Conservation (phyloP, 2,113 vertebrate species). For the Jaculus jaculus region DNA sequence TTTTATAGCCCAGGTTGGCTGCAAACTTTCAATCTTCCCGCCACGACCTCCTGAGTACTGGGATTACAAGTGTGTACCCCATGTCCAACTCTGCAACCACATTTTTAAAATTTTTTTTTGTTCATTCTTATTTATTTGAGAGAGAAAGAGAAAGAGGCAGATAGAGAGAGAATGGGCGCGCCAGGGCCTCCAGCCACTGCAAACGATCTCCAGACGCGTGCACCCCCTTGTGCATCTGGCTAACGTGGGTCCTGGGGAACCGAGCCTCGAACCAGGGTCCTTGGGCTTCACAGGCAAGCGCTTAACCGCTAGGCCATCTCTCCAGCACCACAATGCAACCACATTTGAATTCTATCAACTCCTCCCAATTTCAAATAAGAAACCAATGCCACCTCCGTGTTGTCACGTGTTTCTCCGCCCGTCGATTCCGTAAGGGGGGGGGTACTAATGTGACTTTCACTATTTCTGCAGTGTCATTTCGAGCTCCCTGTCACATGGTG, state of each 20-base stretch:
- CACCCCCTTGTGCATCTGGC: too few species aligned
- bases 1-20: neutral
- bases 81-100: neutral
- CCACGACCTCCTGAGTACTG: neutral
- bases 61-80: neutral
- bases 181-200: too few species aligned
- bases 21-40: neutral
- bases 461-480: slow-evolving; percentile 89
- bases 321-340: too few species aligned
- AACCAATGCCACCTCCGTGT: neutral
- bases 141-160: too few species aligned
- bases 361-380: neutral
- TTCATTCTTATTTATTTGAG: too few species aligned
- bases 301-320: too few species aligned
- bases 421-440: neutral
- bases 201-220: too few species aligned
- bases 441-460: slow-evolving; percentile 22
- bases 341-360: neutral
- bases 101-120: too few species aligned
- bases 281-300: too few species aligned
- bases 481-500: slow-evolving; percentile 93
- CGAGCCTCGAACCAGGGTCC: too few species aligned
- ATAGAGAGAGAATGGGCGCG: too few species aligned
- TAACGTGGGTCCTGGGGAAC: too few species aligned
- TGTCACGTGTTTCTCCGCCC: neutral